Base-by-base conservation (phyloP, 2,888 invertebrate genomes). In the Drosophila conformis region DNA sequence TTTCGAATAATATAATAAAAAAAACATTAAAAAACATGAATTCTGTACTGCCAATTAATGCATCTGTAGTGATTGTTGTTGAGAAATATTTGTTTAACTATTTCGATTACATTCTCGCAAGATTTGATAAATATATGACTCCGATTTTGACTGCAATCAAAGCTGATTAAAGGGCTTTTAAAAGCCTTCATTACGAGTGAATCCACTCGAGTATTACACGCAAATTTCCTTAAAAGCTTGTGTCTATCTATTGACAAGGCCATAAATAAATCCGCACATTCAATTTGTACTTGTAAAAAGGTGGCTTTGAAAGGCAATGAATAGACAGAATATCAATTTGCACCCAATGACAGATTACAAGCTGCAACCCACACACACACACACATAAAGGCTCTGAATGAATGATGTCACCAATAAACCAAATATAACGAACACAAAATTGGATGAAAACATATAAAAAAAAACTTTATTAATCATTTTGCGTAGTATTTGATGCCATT, bases 401-500 rank as follows among this genome's bases (percentile, higher is more conserved):
- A 52, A 42, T 52, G 35, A 40, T n/a, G 36, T 18, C 27, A 67
- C 53, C 36, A 36, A 46, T 53, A 46, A 35, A 68, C 33, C 18
- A 18, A 56, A 68, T 38, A 36, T 46, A 67, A 67, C 46, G 25
- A 27, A 68, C 46, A 48, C 13, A 27, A 48, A 53, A 36, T 67
- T 25, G 6, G 42, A 58, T 69, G 69, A 42, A 57, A 40, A 59
- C 53, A 49, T 21, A 11, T 33, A 31, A 49, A 54, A 54, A 46
- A 54, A 46, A 69, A 65, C 13, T 70, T 66, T 70, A 64, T 62
- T 64, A 49, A 75, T 67, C 64, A 70, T 54, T 60, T 54, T 62
- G 42, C 58, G 53, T 70, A 59, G 66, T 58, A 71, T 63, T 49
- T 38, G 53, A 57, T 63, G 60, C 36, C 70, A 75, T 75, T 64